Evolutionary conservation across 2,113 vertebrate genomes (phyloP).

Genomic region (Prolemur simus): DNA sequence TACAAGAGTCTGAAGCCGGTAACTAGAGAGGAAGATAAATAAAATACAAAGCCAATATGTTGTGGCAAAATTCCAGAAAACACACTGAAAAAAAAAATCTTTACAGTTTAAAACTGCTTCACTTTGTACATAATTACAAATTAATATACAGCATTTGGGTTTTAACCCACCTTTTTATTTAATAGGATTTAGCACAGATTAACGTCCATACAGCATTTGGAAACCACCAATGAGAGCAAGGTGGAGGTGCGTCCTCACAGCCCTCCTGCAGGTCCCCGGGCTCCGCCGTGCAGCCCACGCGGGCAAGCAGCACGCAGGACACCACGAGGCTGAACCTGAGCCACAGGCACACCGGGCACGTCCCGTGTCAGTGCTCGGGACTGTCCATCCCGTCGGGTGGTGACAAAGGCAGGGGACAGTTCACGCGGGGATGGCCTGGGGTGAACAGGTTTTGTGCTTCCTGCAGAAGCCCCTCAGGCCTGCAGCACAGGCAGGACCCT

Average conservation of each 20-base stretch:
- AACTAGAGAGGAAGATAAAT: conserved; percentile 94
- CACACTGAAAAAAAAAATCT: conserved; percentile 83
- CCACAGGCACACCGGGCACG: conserved; percentile 59
- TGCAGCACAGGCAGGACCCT: background rate
- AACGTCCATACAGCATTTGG: conserved; percentile 72
- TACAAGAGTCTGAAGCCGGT: conserved; percentile 85
- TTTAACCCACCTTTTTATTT: conserved; percentile 78
- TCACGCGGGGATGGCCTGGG: background rate
- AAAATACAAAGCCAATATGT: conserved; percentile 88
- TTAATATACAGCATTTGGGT: conserved; percentile 88
- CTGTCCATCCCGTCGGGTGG: background rate
- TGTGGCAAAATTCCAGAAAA: conserved; percentile 87
- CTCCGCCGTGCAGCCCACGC: conserved; percentile 85
- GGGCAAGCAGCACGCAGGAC: conserved; percentile 82
- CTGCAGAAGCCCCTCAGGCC: background rate
- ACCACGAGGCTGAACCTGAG: conserved; percentile 59
- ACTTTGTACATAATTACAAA: conserved; percentile 96
- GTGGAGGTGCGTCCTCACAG: conserved; percentile 78
- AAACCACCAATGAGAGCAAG: conserved; percentile 78
- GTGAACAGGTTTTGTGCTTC: background rate
- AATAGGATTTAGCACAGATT: conserved; percentile 78
- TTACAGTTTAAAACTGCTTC: conserved; percentile 88
- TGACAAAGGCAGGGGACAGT: background rate
- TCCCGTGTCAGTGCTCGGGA: background rate
- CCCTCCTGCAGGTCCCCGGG: conserved; percentile 83